Base-by-base conservation (phyloP, 1,140 invertebrate genomes). In the Drosophila punjabiensis region DNA sequence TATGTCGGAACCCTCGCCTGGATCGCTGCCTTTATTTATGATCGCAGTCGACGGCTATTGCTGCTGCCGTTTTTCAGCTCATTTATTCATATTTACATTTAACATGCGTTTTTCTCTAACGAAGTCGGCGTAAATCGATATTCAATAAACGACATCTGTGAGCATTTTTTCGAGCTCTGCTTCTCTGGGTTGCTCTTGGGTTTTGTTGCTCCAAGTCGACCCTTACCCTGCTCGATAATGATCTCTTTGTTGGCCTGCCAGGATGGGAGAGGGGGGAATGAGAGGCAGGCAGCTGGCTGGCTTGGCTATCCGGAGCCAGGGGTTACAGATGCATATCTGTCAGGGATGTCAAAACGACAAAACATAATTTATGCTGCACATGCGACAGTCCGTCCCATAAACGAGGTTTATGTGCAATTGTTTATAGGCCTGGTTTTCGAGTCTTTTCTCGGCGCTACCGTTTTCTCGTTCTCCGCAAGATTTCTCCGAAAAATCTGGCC, bases 81-180 rank as follows among this genome's bases (percentile, higher is more conserved):
- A 90, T 90, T 90, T 90, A 90, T 91, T 90, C 86, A 90, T 90
- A 89, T 89, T 89, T 86, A 90, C 87, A 90, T 90, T 90, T 86
- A 90, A 91, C 86, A 86, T 89, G 87, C 82, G 82, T 90, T 86
- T 70, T 60, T 52, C 79, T 76, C 70, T 91, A 89, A 89, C 87
- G 86, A 89, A 90, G 70, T 90, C 87, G 58, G 62, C 86, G 87
- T 90, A 90, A 90, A 91, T 91, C 88, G 87, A 91, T 91, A 91
- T 91, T 91, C 87, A 91, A 91, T 91, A 91, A 91, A 91, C 83
- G 87, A 91, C 87, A 91, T 91, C 87, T 91, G 87, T 91, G 83
- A 87, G 88, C 82, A 91, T 91, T 91, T 91, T 87, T 90, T 67
- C 11, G 20, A 28, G 35, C 32, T 16, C 47, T 53, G 62, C 52